These are phyloP conservation scores for Tuta absoluta DNA, from an alignment of 2,888 invertebrate genomes.

Conservation along the genomic window DNA sequence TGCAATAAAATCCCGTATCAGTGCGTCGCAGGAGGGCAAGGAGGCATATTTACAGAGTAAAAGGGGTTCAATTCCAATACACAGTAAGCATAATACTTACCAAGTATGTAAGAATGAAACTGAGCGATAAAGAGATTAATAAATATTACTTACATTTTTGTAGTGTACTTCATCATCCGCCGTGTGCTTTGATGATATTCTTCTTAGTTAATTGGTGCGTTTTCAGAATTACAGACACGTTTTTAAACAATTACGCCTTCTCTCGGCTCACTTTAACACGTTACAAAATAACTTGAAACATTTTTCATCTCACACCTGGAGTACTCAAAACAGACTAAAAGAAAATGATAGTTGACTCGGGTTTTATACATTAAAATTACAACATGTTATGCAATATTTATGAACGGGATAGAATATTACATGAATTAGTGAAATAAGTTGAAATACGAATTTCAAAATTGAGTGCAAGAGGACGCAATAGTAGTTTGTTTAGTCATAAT, in stretches of 20 bases:
- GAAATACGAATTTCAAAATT: neutral
- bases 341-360: neutral
- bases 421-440: neutral
- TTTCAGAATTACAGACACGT: neutral
- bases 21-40: constrained; percentile 43
- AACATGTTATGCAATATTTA: constrained; percentile 5
- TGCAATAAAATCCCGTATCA: constrained; percentile 70
- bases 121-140: constrained; percentile 4
- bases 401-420: neutral
- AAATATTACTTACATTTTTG: constrained; percentile 15
- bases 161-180: no score
- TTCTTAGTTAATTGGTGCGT: neutral
- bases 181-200: neutral
- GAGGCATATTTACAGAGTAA: constrained; percentile 30
- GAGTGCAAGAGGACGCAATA: constrained; percentile 8
- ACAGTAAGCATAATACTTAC: neutral
- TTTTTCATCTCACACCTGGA: neutral
- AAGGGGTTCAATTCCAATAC: constrained; percentile 44
- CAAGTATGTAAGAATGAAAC: constrained; percentile 2
- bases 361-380: neutral
- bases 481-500: neutral
- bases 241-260: neutral
- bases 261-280: no score
- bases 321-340: neutral
- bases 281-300: neutral